These are phyloP conservation scores for Phoenoteleia sp. DNA, from an alignment of 2,888 invertebrate species.

Conservation along the genomic window DNA sequence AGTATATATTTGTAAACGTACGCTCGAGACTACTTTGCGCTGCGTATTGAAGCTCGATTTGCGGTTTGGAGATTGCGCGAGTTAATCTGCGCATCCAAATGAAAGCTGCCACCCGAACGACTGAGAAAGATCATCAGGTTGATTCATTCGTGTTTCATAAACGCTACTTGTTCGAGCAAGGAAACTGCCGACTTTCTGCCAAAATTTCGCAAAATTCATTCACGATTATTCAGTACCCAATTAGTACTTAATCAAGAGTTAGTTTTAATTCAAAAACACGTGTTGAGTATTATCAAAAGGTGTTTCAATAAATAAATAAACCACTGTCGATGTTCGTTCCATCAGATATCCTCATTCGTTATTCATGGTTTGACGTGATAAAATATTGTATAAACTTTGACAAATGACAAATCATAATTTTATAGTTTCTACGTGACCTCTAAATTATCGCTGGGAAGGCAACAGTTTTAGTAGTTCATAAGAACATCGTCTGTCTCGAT, in stretches of 20 bases:
- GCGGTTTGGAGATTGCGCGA: slow-evolving; percentile 57
- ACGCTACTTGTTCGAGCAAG: slow-evolving; percentile 13
- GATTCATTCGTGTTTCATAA: slow-evolving; percentile 45
- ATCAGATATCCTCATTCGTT: neutral
- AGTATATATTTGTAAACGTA: slow-evolving; percentile 65
- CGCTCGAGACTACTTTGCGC: slow-evolving; percentile 52
- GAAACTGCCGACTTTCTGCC: slow-evolving; percentile 10
- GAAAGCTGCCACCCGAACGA: slow-evolving; percentile 41
- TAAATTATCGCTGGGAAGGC: slow-evolving; percentile 32
- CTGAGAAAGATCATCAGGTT: slow-evolving; percentile 31
- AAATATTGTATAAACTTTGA: neutral
- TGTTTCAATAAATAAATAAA: no score
- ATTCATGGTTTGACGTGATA: neutral
- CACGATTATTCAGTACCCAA: neutral
- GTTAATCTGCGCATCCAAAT: slow-evolving; percentile 54
- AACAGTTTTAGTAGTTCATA: slow-evolving; percentile 47
- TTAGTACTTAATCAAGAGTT: no score
- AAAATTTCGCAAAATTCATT: neutral
- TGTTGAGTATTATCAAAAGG: no score
- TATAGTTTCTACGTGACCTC: slow-evolving; percentile 16
- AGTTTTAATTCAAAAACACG: no score
- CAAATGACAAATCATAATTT: slow-evolving; percentile 21
- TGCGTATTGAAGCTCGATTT: slow-evolving; percentile 61
- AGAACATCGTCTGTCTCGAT: slow-evolving; percentile 71
- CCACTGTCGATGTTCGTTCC: no score